These are phyloP conservation scores for Drosophila incognita DNA, from an alignment of 2,888 invertebrate species.

Conservation along the genomic window DNA sequence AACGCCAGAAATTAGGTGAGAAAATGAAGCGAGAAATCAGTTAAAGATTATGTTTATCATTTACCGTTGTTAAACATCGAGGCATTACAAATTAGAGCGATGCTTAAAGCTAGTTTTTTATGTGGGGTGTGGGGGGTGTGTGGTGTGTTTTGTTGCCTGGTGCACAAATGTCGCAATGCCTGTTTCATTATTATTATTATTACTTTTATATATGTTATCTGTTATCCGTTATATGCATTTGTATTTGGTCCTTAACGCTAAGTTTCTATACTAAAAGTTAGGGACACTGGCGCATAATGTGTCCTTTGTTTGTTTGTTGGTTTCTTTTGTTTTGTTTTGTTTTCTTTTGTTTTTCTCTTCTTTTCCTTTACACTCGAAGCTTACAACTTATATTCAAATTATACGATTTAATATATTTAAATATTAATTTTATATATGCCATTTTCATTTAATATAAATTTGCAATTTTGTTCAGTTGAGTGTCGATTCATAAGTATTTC, in stretches of 20 bases:
- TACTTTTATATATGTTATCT: slow-evolving; percentile 26
- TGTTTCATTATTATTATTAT: slow-evolving; percentile 17
- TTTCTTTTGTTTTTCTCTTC: slow-evolving; percentile 14
- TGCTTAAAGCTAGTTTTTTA: slow-evolving; percentile 68
- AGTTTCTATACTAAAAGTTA: slow-evolving; percentile 67
- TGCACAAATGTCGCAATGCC: slow-evolving; percentile 39
- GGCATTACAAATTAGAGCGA: slow-evolving; percentile 52
- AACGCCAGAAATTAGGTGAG: slow-evolving; percentile 5
- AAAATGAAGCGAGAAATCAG: slow-evolving; percentile 18
- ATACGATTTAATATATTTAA: slow-evolving; percentile 57
- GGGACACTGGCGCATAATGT: slow-evolving; percentile 67
- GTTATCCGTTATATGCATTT: slow-evolving; percentile 30
- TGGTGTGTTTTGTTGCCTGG: slow-evolving; percentile 24
- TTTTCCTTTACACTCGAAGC: slow-evolving; percentile 52
- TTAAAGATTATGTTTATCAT: slow-evolving; percentile 3
- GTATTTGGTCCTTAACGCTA: slow-evolving; percentile 41
- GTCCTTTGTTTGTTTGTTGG: slow-evolving; percentile 52
- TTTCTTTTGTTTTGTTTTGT: background rate
- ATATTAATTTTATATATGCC: slow-evolving; percentile 48
- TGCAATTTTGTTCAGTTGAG: slow-evolving; percentile 64
- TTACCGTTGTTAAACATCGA: slow-evolving; percentile 29
- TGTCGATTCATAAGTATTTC: slow-evolving; percentile 41
- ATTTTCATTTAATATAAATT: slow-evolving; percentile 70
- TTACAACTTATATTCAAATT: slow-evolving; percentile 60
- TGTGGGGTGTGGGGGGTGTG: slow-evolving; percentile 10